phyloP scores from a whole-genome alignment of 2,888 invertebrate genomes.

The Tipula unca region DNA sequence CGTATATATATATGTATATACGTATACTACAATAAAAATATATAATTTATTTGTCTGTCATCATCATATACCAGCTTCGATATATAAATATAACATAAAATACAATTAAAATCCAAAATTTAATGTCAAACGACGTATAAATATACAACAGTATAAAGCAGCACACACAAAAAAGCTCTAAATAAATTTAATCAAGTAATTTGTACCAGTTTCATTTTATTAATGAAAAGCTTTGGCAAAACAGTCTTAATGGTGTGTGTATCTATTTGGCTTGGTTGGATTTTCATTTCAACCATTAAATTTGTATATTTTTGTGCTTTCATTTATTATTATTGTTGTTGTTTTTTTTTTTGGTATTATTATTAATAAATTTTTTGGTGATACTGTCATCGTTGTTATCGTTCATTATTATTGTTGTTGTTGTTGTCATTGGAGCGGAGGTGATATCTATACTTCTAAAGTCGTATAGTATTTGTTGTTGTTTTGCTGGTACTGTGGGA shows the following conservation, averaged over 20 bases:
- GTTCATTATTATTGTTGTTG: background rate
- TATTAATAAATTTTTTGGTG: background rate
- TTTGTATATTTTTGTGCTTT: constrained; percentile 21
- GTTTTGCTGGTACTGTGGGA: background rate
- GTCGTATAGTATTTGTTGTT: background rate
- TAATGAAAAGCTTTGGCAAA: background rate
- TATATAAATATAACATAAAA: background rate
- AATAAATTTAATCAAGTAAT: constrained; percentile 14
- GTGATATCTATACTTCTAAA: background rate
- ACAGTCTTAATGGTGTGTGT: background rate
- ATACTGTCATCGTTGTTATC: background rate
- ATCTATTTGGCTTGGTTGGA: background rate
- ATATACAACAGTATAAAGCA: background rate
- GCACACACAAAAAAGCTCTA: background rate
- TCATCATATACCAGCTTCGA: background rate
- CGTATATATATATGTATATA: background rate
- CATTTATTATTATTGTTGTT: background rate
- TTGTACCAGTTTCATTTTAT: background rate
- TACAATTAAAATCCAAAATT: background rate
- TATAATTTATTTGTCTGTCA: background rate
- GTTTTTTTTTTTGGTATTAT: background rate
- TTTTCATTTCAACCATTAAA: constrained; percentile 4
- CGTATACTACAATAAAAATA: background rate
- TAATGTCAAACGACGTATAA: background rate
- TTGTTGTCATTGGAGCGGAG: background rate